Evolutionary conservation across 2,113 vertebrate species (phyloP).

Genomic region (Albula glossodonta): DNA sequence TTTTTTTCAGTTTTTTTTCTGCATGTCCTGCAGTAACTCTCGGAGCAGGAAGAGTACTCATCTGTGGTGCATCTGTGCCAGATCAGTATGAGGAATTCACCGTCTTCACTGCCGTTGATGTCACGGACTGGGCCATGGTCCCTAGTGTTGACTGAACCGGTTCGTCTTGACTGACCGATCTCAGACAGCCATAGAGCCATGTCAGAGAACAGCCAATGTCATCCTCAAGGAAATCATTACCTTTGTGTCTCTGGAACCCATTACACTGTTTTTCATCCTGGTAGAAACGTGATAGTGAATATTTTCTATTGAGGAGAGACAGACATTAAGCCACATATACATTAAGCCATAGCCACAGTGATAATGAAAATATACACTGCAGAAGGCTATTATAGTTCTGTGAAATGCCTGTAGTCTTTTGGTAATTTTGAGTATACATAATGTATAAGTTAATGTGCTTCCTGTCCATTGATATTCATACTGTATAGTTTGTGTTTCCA

Average conservation of each 20-base stretch:
- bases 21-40: not conserved
- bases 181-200: not conserved
- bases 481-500: not conserved
- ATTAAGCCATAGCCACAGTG: not conserved
- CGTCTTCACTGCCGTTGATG: not conserved
- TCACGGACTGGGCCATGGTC: not conserved
- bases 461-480: not conserved
- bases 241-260: not conserved
- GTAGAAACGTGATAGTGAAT: not conserved
- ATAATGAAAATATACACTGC: not conserved
- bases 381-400: not conserved
- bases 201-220: not conserved
- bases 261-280: not conserved
- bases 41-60: not conserved
- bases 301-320: not conserved
- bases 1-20: not conserved
- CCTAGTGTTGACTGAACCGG: not conserved
- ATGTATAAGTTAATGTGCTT: slow-evolving; percentile 1
- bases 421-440: not conserved
- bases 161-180: not conserved
- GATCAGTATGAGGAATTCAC: not conserved
- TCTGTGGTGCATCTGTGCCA: slow-evolving; percentile 3
- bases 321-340: not conserved
- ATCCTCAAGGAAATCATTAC: not conserved
- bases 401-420: not conserved